Percentiles rank a stretch among this genome's conserved stretches.
Evolutionary conservation across 1,140 invertebrate species (phyloP).

Genomic region (Manduca sexta): DNA sequence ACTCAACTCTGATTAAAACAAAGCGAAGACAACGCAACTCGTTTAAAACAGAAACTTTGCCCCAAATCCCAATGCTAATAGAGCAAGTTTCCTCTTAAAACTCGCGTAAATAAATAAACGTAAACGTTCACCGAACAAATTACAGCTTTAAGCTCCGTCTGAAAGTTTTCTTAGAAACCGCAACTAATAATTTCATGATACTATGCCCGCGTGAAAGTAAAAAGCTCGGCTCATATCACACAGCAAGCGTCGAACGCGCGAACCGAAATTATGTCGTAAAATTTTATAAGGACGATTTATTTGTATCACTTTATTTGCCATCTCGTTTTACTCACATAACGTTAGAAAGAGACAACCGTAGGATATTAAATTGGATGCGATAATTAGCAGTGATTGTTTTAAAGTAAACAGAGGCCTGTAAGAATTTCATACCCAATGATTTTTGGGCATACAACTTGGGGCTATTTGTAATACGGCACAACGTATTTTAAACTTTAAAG

Average conservation of each 20-base stretch:
- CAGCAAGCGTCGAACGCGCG: conserved; percentile 7
- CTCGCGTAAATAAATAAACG: too few relatives aligned
- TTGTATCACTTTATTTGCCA: conserved; percentile 21
- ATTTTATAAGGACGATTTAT: conserved; percentile 48
- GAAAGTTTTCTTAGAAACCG: background rate
- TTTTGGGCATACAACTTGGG: conserved; percentile 18
- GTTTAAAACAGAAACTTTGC: too few relatives aligned
- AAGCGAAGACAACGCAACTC: too few relatives aligned
- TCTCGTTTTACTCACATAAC: conserved; percentile 19
- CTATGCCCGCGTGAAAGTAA: background rate
- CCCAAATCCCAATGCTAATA: too few relatives aligned
- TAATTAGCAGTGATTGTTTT: conserved; percentile 45
- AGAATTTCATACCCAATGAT: conserved; percentile 20
- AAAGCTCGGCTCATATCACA: conserved; percentile 28
- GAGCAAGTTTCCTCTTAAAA: too few relatives aligned
- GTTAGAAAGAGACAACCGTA: conserved; percentile 20
- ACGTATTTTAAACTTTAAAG: conserved; percentile 12
- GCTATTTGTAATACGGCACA: conserved; percentile 3
- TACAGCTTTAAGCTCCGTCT: too few relatives aligned
- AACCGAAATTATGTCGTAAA: conserved; percentile 48
- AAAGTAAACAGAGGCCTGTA: conserved; percentile 42
- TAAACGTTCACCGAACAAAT: too few relatives aligned
- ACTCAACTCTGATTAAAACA: too few relatives aligned
- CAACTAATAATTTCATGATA: background rate
- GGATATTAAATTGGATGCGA: conserved; percentile 33